Base-by-base conservation (phyloP, 2,797 vertebrate species). In the Melanotaenia parkinsoni region DNA sequence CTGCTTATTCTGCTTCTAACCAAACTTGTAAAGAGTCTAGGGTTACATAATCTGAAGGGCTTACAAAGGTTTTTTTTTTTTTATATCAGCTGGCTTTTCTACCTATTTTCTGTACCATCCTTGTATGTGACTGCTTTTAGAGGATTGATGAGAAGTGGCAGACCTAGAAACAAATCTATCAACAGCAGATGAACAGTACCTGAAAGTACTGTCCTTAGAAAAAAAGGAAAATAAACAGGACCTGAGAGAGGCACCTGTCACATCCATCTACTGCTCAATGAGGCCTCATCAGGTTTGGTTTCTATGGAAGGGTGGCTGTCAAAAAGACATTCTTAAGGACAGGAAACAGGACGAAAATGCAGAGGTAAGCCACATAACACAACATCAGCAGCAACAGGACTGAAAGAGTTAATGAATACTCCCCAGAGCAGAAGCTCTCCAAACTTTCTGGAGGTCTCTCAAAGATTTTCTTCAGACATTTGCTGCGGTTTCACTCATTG, bases 1-100 rank as follows among this genome's bases (percentile, higher is more conserved):
- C 40, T 26, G 54, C 57, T 32, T 58, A 50, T 54, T 60, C 45
- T 70, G 51, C 54, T 63, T 72, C 59, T 16, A 53, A 51, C 40
- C 58, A 18, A 2, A 50, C 35, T 1, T 20, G 18, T 47, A 9
- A 47, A 47, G 43, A 47, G 18, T 8, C 43, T 20, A 7, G 3
- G 6, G 18, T 47, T 47, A 47, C 43, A n/a, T 47, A 47, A 47
- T 47, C 20, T 47, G 43, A 20, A 20, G 43, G 43, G 1, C 43
- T 47, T 47, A 20, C 18, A 47, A 47, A 47, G 43, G 16, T 32
- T 58, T 58, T 30, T 16, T 58, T 28, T 13, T 57, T 32, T 33
- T 4, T 16, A 20, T 16, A 33, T 28, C 56, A 58, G 56, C 28
- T 57, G 13, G 54, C 18, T 32, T 20, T 20, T 20, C 43, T 45